Evolutionary conservation across 2,888 invertebrate genomes (phyloP).

Genomic region (Pseudococcus jackbeardsleyi): DNA sequence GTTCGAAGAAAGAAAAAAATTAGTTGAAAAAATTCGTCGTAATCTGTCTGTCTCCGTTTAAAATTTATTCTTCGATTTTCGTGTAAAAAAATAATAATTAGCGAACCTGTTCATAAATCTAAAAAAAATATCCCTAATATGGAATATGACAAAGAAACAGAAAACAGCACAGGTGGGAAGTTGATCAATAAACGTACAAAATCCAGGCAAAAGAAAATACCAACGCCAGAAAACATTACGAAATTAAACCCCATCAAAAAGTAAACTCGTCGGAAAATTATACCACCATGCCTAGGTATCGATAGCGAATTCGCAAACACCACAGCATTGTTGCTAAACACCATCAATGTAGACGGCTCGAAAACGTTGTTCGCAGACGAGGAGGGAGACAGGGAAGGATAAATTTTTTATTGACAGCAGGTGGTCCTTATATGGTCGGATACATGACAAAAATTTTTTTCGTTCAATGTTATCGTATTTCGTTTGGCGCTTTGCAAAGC

Average conservation of each 20-base stretch:
- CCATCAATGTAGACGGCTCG: neutral
- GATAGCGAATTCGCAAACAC: neutral
- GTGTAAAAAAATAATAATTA: too few species aligned
- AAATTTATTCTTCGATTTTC: too few species aligned
- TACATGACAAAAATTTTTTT: slow-evolving; percentile 8
- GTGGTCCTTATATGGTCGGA: slow-evolving; percentile 38
- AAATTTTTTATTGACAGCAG: slow-evolving; percentile 13
- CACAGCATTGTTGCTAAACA: neutral
- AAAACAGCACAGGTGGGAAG: neutral
- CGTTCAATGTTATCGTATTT: neutral
- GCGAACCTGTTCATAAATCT: too few species aligned
- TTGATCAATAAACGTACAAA: neutral
- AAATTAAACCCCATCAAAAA: neutral
- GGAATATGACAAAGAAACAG: neutral
- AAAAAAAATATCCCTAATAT: too few species aligned
- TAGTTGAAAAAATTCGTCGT: too few species aligned
- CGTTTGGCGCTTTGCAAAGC: neutral
- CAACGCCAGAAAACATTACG: too few species aligned
- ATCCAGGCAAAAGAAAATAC: too few species aligned
- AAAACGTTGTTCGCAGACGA: neutral
- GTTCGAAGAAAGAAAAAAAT: too few species aligned
- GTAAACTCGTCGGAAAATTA: neutral
- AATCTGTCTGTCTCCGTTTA: too few species aligned
- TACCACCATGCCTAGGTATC: too few species aligned
- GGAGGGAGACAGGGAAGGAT: neutral